Percentiles rank a stretch among this genome's conserved stretches.
Conservation (phyloP, 2,797 vertebrate species). For the Mico argentatus region DNA sequence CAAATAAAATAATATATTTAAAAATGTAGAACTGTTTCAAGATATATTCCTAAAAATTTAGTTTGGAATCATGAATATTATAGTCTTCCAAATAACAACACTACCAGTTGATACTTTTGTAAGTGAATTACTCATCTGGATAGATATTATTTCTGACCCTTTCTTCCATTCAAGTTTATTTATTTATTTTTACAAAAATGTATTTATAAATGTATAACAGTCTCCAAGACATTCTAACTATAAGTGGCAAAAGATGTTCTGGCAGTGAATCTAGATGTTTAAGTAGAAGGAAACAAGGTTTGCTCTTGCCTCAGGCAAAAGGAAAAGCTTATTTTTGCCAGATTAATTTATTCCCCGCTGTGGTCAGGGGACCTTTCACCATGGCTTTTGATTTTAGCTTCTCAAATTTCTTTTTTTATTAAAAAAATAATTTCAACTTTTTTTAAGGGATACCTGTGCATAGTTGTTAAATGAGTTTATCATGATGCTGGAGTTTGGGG, state of each 20-base stretch:
- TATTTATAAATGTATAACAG: neutral
- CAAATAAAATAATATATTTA: neutral
- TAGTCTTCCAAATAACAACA: neutral
- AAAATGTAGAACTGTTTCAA: neutral
- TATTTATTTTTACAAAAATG: neutral
- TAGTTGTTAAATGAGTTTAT: too few relatives aligned
- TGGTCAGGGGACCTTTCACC: slow-evolving; percentile 89
- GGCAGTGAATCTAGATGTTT: neutral
- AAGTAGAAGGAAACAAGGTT: neutral
- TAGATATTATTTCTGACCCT: neutral
- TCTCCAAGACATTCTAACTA: neutral
- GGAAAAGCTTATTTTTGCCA: slow-evolving; percentile 87
- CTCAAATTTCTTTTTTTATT: slow-evolving; percentile 60
- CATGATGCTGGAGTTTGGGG: too few relatives aligned
- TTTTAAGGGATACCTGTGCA: too few relatives aligned
- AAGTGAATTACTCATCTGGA: neutral
- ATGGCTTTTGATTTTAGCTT: slow-evolving; percentile 90
- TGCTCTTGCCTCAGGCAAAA: neutral
- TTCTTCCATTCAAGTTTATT: neutral
- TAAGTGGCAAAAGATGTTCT: neutral
- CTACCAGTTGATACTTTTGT: neutral
- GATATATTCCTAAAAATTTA: neutral
- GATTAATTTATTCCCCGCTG: slow-evolving; percentile 93
- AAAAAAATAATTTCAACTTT: too few relatives aligned
- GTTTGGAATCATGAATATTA: neutral